Percentiles rank a stretch among this genome's conserved stretches.
Evolutionary conservation across 2,797 vertebrate genomes (phyloP).

Genomic region (Scomberomorus guttatus): DNA sequence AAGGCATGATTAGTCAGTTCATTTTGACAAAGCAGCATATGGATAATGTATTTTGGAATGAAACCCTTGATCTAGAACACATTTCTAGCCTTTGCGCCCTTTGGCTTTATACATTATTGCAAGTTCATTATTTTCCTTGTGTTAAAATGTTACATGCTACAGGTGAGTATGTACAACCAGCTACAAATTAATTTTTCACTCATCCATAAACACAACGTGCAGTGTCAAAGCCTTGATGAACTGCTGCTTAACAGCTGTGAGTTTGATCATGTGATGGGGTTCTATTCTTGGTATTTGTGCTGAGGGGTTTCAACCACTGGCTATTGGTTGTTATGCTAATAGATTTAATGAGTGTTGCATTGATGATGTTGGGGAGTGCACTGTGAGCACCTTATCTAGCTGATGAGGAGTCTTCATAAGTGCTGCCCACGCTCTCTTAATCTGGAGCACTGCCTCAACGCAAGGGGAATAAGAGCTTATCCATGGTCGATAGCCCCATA

Average conservation of each 20-base stretch:
- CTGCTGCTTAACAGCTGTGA: slow-evolving; percentile 15
- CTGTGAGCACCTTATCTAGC: slow-evolving; percentile 29
- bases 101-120: not conserved
- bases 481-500: slow-evolving; percentile 4
- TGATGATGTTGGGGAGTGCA: slow-evolving; percentile 35
- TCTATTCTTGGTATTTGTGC: slow-evolving; percentile 15
- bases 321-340: slow-evolving; percentile 47
- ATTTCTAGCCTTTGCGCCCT: not conserved
- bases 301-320: slow-evolving; percentile 9
- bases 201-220: not conserved
- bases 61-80: slow-evolving; percentile 20
- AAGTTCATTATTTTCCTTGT: slow-evolving; percentile 2
- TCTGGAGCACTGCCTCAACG: slow-evolving; percentile 6
- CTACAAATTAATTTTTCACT: not conserved
- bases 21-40: slow-evolving; percentile 7
- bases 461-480: slow-evolving; percentile 9
- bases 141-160: slow-evolving; percentile 8
- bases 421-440: slow-evolving; percentile 35
- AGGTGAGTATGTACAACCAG: not conserved
- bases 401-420: slow-evolving; percentile 32
- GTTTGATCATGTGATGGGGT: slow-evolving; percentile 9
- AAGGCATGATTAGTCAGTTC: slow-evolving; percentile 1
- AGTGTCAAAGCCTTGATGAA: slow-evolving; percentile 17
- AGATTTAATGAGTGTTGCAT: slow-evolving; percentile 43
- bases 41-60: slow-evolving; percentile 13